These are phyloP conservation scores for Silurus aristotelis DNA, from an alignment of 2,797 vertebrate species.

Conservation along the genomic window DNA sequence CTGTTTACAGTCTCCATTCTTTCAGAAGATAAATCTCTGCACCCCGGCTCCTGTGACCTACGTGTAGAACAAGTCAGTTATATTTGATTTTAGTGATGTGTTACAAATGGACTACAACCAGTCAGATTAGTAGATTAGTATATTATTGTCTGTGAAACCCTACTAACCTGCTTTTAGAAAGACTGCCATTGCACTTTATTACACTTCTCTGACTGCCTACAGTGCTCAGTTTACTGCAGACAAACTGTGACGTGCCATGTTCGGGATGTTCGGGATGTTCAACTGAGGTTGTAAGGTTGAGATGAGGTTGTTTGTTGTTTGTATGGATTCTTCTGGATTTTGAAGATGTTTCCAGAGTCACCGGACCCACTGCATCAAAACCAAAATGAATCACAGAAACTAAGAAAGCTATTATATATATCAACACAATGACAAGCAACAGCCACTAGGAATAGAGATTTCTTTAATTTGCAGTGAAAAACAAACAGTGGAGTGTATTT, in stretches of 20 bases:
- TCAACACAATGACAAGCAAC: not conserved
- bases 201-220: not conserved
- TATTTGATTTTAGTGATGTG: not conserved
- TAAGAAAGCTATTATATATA: not conserved
- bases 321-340: not conserved
- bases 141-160: not conserved
- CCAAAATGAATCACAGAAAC: not conserved
- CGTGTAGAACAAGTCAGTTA: not conserved
- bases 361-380: not conserved
- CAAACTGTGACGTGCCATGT: not conserved
- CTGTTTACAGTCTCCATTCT: not conserved
- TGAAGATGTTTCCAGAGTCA: not conserved
- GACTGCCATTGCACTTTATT: not conserved
- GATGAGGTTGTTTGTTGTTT: not conserved
- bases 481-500: not conserved
- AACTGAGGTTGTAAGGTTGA: not conserved
- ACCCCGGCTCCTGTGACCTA: not conserved
- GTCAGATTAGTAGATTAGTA: not conserved
- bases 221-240: not conserved
- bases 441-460: slow-evolving; percentile 35
- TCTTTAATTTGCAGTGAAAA: not conserved
- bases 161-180: slow-evolving; percentile 22
- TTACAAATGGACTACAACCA: not conserved
- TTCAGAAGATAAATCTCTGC: slow-evolving; percentile 4
- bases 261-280: not conserved